Evolutionary conservation across 2,797 vertebrate genomes (phyloP).

Genomic region (Mus caroli): DNA sequence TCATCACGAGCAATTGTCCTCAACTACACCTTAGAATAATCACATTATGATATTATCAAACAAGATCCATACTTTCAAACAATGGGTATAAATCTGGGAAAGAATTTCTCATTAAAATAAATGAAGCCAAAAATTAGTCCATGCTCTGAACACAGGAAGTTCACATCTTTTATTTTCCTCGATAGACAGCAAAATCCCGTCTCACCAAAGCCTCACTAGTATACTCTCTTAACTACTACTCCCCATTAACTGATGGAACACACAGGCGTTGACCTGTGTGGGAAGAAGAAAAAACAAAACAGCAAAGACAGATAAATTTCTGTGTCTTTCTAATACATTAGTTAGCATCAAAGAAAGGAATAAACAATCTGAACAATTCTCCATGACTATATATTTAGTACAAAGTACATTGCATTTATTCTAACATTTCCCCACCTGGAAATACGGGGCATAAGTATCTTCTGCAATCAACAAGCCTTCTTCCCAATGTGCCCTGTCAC

Average conservation of each 20-base stretch:
- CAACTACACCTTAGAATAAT: background rate
- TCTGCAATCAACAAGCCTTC: constrained; percentile 64
- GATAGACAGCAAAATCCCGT: background rate
- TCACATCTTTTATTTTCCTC: constrained; percentile 23
- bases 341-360: constrained; percentile 40
- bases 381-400: constrained; percentile 55
- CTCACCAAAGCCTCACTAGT: constrained; percentile 58
- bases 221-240: constrained; percentile 52
- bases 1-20: constrained; percentile 37
- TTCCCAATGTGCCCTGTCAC: background rate
- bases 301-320: background rate
- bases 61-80: background rate
- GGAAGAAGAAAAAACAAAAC: background rate
- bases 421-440: constrained; percentile 67
- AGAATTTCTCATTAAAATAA: constrained; percentile 37
- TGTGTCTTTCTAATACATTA: constrained; percentile 54
- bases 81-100: background rate
- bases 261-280: background rate
- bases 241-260: constrained; percentile 59
- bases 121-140: background rate
- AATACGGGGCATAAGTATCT: background rate
- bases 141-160: background rate
- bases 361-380: constrained; percentile 67
- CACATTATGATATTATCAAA: background rate
- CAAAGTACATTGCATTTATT: constrained; percentile 64